Evolutionary conservation across 2,888 invertebrate genomes (phyloP).

Genomic region (Epistrophe grossulariae): DNA sequence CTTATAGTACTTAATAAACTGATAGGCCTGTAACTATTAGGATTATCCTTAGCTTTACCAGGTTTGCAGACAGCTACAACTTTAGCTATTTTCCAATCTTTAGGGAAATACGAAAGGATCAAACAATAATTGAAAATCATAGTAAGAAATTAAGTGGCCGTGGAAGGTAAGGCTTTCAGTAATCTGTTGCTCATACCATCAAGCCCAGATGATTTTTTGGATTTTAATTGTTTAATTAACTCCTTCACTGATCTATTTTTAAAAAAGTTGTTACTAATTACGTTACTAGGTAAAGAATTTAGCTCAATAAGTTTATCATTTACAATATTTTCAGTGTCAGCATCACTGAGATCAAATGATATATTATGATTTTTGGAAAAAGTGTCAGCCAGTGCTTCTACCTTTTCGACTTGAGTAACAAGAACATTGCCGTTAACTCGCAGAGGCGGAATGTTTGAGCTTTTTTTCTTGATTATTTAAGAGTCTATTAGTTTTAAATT

Average conservation of each 20-base stretch:
- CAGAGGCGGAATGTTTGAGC: background rate
- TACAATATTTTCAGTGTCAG: background rate
- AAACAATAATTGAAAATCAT: background rate
- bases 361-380: background rate
- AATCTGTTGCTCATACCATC: background rate
- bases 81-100: no score
- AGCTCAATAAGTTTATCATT: background rate
- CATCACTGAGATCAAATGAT: background rate
- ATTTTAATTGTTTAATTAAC: background rate
- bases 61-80: no score
- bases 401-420: no score
- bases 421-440: background rate
- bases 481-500: no score
- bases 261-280: background rate
- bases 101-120: background rate
- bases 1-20: background rate
- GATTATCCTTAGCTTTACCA: no score
- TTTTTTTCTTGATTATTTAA: slow-evolving; percentile 10
- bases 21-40: no score
- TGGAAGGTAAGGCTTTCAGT: background rate
- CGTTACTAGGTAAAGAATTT: background rate
- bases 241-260: background rate
- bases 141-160: background rate
- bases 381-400: background rate
- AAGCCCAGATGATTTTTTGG: no score